Base-by-base conservation (phyloP, 2,888 invertebrate species). In the Drosophila flavopinicola region DNA sequence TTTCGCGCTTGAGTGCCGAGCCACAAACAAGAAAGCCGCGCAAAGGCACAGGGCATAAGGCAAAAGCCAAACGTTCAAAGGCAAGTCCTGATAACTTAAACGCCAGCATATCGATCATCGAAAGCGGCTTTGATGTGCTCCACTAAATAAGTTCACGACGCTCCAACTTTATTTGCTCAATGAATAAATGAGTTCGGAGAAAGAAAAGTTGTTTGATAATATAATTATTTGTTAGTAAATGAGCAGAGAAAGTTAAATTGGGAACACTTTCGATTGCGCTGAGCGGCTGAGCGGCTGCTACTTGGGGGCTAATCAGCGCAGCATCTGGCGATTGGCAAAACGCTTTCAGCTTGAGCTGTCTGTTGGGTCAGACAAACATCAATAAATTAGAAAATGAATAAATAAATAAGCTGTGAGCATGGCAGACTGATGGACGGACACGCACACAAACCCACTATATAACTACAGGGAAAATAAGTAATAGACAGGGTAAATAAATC, bases 361-460 rank as follows among this genome's bases (percentile, higher is more conserved):
- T 75, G 69, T 65, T 66, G 79, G 84, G 82, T 79, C 82, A 84
- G 78, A 85, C 78, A 85, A 83, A 76, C 82, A 84, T 85, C 85
- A 85, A 85, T 84, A 84, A 85, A 85, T 85, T 80, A 85, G 85
- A 85, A 85, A 85, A 84, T 85, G 85, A 84, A 85, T 85, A 85
- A 85, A 85, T 82, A 85, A 85, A 85, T 85, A 86, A 85, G 82
- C 79, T 78, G 67, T 71, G 66, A 76, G 73, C 64, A 64, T 20
- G 41, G 25, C 67, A 52, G 51, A 51, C 57, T 57, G 74, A 61
- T 56, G 61, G 66, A 63, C 44, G 39, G 25, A 61, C 52, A 49
- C 32, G 30, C n/a, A 63, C 35, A 49, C 7, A 17, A 45, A 49
- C 11, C 42, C 30, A 33, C 20, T 35, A 27, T 37, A 64, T 71